phyloP scores from a whole-genome alignment of 35 echinoderm and acorn worm genomes.

The Heliocidaris erythrogramma region DNA sequence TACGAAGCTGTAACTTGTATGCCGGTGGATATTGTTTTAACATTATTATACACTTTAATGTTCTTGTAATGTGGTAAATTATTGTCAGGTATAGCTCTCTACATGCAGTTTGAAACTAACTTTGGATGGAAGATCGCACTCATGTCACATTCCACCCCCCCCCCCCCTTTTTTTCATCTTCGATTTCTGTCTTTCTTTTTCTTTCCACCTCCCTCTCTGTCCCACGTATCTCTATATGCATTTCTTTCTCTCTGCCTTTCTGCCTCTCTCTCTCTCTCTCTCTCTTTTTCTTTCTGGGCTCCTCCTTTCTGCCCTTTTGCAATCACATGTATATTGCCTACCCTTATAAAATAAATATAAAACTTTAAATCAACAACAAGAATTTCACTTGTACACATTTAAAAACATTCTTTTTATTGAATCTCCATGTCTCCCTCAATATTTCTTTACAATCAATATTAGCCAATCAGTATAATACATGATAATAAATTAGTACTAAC shows the following conservation, averaged over 20 bases:
- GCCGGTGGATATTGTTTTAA: too few relatives aligned
- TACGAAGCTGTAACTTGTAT: too few relatives aligned
- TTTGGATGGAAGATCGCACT: too few relatives aligned
- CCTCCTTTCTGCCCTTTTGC: too few relatives aligned
- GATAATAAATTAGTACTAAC: conserved; percentile 44
- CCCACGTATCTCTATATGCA: neutral
- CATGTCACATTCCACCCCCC: too few relatives aligned
- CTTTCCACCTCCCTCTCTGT: neutral
- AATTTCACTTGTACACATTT: neutral
- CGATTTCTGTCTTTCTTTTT: neutral
- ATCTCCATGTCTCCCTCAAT: neutral
- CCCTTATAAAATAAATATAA: neutral
- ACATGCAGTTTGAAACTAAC: too few relatives aligned
- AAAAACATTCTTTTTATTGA: neutral
- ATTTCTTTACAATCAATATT: conserved; percentile 25
- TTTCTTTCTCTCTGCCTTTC: neutral
- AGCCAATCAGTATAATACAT: conserved; percentile 38
- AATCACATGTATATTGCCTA: neutral
- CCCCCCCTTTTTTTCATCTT: too few relatives aligned
- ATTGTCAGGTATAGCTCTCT: too few relatives aligned
- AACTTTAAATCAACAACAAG: neutral
- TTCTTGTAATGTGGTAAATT: too few relatives aligned
- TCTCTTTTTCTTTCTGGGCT: too few relatives aligned
- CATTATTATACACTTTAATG: too few relatives aligned
- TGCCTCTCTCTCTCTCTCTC: neutral